Conservation (phyloP, 2,797 vertebrate genomes). For the Morelia viridis region DNA sequence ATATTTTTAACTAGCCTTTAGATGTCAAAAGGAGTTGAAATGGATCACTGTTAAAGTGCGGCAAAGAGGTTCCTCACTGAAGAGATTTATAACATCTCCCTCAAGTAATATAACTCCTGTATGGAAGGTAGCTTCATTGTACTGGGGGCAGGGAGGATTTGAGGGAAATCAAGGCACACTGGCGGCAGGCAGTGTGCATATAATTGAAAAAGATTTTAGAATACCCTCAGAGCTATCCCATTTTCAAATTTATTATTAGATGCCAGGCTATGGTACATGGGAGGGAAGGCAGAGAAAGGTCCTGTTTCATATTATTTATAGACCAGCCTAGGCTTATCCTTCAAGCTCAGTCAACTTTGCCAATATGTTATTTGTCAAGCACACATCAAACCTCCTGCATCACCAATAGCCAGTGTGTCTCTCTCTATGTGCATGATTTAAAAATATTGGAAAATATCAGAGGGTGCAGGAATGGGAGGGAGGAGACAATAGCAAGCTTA, state of each 20-base stretch:
- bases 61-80: conserved; percentile 32
- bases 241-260: conserved; percentile 60
- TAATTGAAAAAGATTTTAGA: conserved; percentile 43
- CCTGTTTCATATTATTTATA: conserved; percentile 62
- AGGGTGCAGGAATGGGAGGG: not conserved
- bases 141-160: conserved; percentile 18
- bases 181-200: conserved; percentile 22
- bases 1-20: conserved; percentile 58
- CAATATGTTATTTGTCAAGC: conserved; percentile 40
- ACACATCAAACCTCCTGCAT: conserved; percentile 32
- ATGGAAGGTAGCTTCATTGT: conserved; percentile 36
- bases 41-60: conserved; percentile 64
- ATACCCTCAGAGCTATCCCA: conserved; percentile 45
- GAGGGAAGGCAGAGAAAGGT: conserved; percentile 5
- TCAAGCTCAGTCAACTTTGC: conserved; percentile 55
- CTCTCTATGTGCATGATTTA: not conserved
- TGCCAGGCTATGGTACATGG: conserved; percentile 49
- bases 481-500: not conserved
- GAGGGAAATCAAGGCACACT: not conserved
- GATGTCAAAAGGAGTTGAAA: conserved; percentile 44
- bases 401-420: not conserved
- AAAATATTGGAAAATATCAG: no score
- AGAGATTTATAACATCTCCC: conserved; percentile 60
- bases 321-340: conserved; percentile 53
- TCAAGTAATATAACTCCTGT: conserved; percentile 50